Evolutionary conservation across 1,140 invertebrate species (phyloP), one percentile per base, ranked within the genome.

Genomic region (Brachionus rubens): DNA sequence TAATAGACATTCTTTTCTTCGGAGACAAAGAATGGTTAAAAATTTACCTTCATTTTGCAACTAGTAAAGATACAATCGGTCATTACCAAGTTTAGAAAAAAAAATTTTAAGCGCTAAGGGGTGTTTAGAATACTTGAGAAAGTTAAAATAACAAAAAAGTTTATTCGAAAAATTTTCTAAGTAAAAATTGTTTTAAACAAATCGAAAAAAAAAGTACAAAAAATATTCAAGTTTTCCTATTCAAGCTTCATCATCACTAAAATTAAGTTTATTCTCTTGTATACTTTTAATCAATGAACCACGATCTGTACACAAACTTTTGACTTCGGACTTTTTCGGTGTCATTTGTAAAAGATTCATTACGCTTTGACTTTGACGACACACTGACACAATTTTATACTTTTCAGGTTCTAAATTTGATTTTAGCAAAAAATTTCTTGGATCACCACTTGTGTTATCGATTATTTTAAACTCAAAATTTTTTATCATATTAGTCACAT

Each of bases 251-350:
- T 59, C 54, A 59, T 59, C 54, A 16, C 28, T 59, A 1, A 16
- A 36, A 19, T 59, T 14, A 4, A 16, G 30, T 16, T 36, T 33
- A 19, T 33, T 16, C n/a, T 59, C 54, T 40, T 36, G 28, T 4
- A 59, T 59, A 33, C 54, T 59, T 30, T 59, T 59, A 33, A 59
- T 19, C 9, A 59, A 59, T 30, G 54, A 59, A 33, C 54, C 36
- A 9, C 54, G 54, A 16, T 59, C 54, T 33, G 54, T 59, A 33
- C 54, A 59, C n/a, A 59, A 16, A 0, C 26, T 59, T 36, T 40
- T 59, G 6, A 59, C 36, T n/a, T 59, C 54, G 5, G 54, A 59
- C 7, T 59, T 59, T 16, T 33, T 59, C 14, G 54, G 1, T 33
- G 3, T 33, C 54, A 36, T 40, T 59, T 59, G 54, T 16, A 33